phyloP scores from a whole-genome alignment of 2,113 vertebrate genomes.

The Pavo muticus region DNA sequence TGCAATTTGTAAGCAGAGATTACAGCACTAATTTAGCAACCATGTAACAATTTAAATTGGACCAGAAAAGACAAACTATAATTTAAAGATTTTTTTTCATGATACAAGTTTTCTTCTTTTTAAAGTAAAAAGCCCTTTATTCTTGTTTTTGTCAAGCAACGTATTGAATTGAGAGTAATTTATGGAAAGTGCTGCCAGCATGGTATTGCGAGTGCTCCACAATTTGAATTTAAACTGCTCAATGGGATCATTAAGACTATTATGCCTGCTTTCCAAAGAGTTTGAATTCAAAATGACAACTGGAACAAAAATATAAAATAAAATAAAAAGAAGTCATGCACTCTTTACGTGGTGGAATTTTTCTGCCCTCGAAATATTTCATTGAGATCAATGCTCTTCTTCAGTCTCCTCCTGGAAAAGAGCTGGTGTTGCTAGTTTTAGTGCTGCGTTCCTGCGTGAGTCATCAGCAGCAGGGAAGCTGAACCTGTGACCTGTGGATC shows the following conservation, averaged over 20 bases:
- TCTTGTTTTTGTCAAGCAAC: constrained; percentile 66
- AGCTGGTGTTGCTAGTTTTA: constrained; percentile 62
- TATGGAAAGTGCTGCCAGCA: constrained; percentile 80
- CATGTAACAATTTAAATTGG: constrained; percentile 74
- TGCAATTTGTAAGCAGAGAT: constrained; percentile 69
- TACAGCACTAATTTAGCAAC: constrained; percentile 73
- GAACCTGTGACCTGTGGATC: constrained; percentile 38
- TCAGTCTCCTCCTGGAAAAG: constrained; percentile 49
- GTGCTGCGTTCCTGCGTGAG: constrained; percentile 29
- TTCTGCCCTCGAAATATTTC: constrained; percentile 71
- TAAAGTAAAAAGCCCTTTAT: constrained; percentile 67
- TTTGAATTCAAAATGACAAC: constrained; percentile 80
- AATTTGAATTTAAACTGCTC: constrained; percentile 86
- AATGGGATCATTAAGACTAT: constrained; percentile 85
- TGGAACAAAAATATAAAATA: constrained; percentile 75
- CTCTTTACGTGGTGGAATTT: constrained; percentile 72
- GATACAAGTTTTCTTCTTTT: constrained; percentile 56
- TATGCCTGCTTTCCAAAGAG: constrained; percentile 82
- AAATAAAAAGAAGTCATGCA: constrained; percentile 59
- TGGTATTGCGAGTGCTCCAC: constrained; percentile 78
- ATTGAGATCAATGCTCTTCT: constrained; percentile 64
- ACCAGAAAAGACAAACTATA: constrained; percentile 74
- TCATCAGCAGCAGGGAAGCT: constrained; percentile 57
- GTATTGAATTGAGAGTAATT: constrained; percentile 83
- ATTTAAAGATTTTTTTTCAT: constrained; percentile 74